These are phyloP conservation scores for Mobula birostris DNA, from an alignment of 2,113 vertebrate genomes.

Conservation along the genomic window DNA sequence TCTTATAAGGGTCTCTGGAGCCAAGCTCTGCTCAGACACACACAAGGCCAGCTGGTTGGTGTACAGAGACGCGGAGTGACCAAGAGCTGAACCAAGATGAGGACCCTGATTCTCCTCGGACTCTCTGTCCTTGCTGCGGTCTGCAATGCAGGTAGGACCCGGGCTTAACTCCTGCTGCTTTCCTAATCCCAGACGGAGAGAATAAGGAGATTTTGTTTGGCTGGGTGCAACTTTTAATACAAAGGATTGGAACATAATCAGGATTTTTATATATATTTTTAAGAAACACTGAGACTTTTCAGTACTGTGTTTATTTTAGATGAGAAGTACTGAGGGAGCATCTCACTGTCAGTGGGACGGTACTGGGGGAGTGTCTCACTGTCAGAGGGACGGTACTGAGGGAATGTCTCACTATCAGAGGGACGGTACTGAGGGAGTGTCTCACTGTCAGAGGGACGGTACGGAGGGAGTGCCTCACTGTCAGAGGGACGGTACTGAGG, in stretches of 20 bases:
- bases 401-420: too few relatives aligned
- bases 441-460: too few relatives aligned
- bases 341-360: too few relatives aligned
- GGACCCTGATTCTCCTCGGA: background rate
- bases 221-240: background rate
- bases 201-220: background rate
- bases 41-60: too few relatives aligned
- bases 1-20: background rate
- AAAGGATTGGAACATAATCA: background rate
- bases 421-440: too few relatives aligned
- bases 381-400: too few relatives aligned
- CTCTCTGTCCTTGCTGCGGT: background rate
- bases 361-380: background rate
- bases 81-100: background rate
- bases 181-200: background rate
- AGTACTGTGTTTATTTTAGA: background rate
- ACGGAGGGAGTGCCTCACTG: too few relatives aligned
- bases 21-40: background rate
- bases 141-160: background rate
- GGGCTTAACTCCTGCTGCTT: background rate
- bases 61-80: background rate
- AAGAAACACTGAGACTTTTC: background rate
- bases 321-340: too few relatives aligned
- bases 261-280: background rate
- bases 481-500: too few relatives aligned